Percentiles rank a stretch among this genome's conserved stretches.
Evolutionary conservation across 2,113 vertebrate species (phyloP).

Genomic region (Trematocara stigmaticum): DNA sequence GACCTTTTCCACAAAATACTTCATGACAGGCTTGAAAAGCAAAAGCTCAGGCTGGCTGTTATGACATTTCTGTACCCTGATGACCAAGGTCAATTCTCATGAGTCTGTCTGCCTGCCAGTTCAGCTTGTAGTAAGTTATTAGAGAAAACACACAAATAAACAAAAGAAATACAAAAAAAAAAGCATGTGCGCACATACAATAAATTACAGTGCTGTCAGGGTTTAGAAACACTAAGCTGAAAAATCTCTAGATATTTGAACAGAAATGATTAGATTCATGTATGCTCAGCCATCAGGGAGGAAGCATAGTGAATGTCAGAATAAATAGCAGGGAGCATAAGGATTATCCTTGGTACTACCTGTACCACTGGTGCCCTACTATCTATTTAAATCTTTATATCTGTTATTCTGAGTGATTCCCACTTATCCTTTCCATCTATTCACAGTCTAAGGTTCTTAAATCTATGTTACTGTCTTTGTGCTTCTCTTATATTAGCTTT

Average conservation of each 20-base stretch:
- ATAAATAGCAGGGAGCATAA: neutral
- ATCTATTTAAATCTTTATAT: neutral
- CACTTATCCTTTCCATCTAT: neutral
- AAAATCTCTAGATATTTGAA: neutral
- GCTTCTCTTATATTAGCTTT: neutral
- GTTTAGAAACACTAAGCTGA: neutral
- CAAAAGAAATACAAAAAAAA: neutral
- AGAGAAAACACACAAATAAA: neutral
- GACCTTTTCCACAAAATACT: neutral
- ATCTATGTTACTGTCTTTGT: neutral
- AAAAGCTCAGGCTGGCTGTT: neutral
- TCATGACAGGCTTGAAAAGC: neutral
- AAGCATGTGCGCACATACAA: fast-evolving
- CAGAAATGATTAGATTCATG: neutral
- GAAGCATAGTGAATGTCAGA: neutral
- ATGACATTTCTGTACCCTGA: neutral
- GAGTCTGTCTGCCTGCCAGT: neutral
- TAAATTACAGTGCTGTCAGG: neutral
- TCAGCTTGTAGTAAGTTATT: neutral
- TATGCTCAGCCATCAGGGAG: neutral
- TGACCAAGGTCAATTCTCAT: neutral
- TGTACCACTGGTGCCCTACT: neutral
- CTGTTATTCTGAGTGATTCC: neutral
- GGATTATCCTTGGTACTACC: neutral
- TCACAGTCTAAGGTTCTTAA: neutral